Evolutionary conservation across 2,113 vertebrate genomes (phyloP).

Genomic region (Cheirogaleus medius): DNA sequence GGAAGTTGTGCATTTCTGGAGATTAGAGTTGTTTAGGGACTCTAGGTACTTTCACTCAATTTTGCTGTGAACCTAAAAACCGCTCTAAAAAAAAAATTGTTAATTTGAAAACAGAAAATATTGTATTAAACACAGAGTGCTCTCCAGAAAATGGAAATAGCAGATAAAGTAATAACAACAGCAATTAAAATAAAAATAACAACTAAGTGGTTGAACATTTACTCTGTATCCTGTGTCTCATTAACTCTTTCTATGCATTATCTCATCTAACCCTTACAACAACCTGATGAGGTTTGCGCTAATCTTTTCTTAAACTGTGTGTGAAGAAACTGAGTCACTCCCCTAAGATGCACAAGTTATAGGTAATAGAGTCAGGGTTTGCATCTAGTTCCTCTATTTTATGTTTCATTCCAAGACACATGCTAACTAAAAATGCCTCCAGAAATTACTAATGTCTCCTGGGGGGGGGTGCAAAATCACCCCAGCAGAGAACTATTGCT

Average conservation of each 20-base stretch:
- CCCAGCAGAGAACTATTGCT: neutral
- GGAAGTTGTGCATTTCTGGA: too few species aligned
- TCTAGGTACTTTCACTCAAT: neutral
- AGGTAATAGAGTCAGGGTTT: neutral
- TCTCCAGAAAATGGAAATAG: constrained; percentile 4
- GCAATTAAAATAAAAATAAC: constrained; percentile 31
- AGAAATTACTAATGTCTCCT: neutral
- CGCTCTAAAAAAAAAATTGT: neutral
- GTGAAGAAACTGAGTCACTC: neutral
- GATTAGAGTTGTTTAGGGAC: neutral
- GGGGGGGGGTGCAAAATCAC: neutral
- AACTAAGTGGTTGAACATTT: neutral
- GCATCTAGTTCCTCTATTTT: neutral
- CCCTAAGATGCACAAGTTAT: neutral
- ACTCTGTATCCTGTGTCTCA: neutral
- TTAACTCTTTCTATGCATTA: neutral
- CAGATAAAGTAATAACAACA: neutral
- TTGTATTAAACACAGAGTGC: neutral
- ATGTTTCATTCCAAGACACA: neutral
- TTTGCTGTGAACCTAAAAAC: neutral
- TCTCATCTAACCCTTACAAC: neutral
- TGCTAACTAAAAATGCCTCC: neutral
- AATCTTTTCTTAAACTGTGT: neutral
- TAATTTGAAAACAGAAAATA: neutral
- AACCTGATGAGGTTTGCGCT: neutral